Evolutionary conservation across 1,140 invertebrate species (phyloP).

Genomic region (Aphaenogaster ashmeadi): DNA sequence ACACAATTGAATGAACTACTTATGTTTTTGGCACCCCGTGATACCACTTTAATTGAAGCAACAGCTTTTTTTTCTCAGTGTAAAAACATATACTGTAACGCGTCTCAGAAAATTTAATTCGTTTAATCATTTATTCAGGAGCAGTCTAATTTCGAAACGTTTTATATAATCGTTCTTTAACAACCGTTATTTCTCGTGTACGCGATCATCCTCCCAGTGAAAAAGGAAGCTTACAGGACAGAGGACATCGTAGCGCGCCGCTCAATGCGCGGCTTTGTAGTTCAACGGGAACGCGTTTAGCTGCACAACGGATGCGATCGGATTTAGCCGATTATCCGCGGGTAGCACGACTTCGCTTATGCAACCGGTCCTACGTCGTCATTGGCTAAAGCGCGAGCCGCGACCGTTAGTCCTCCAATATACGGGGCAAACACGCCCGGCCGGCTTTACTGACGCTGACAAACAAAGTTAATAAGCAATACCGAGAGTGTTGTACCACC

Average conservation of each 20-base stretch:
- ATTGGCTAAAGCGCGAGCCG: conserved; percentile 66
- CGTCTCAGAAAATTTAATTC: not conserved
- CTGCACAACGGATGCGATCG: conserved; percentile 67
- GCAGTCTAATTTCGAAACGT: not conserved
- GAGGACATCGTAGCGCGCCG: not conserved
- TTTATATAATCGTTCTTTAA: not conserved
- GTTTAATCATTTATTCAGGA: not conserved
- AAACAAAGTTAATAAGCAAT: conserved; percentile 86
- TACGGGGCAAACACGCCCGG: conserved; percentile 25
- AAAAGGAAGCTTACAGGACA: not conserved
- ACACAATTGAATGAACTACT: no score
- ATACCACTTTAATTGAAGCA: no score
- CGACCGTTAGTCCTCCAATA: conserved; percentile 82
- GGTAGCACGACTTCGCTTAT: conserved; percentile 75
- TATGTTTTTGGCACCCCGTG: no score
- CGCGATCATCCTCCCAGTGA: not conserved
- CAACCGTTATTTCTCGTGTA: not conserved
- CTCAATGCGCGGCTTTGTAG: conserved; percentile 52
- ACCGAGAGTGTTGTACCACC: conserved; percentile 71
- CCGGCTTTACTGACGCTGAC: conserved; percentile 70
- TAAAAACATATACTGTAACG: not conserved
- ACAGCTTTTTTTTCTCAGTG: no score
- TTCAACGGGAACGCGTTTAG: conserved; percentile 69
- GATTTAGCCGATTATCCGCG: conserved; percentile 75
- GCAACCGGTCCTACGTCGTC: conserved; percentile 81